Percentiles rank a stretch among this genome's conserved stretches.
These are phyloP conservation scores for Xyrichtys novacula DNA, from an alignment of 2,797 vertebrate species.

Conservation along the genomic window DNA sequence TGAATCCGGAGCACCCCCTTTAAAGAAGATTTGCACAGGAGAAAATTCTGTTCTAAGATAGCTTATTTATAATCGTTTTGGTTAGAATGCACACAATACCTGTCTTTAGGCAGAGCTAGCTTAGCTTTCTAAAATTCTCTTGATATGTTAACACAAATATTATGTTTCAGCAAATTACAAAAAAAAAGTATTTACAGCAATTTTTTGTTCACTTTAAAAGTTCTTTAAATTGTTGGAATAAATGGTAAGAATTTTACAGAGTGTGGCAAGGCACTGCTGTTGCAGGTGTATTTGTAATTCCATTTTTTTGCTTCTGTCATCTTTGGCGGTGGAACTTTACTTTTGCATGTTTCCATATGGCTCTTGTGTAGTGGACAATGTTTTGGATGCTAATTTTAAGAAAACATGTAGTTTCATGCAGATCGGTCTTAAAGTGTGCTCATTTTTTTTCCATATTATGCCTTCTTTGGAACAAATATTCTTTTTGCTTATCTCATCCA, in stretches of 20 bases:
- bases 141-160: slow-evolving; percentile 54
- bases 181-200: slow-evolving; percentile 38
- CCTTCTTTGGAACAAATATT: slow-evolving; percentile 32
- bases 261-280: slow-evolving; percentile 20
- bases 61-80: slow-evolving; percentile 64
- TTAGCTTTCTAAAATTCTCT: slow-evolving; percentile 46
- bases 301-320: slow-evolving; percentile 30
- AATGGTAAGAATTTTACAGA: slow-evolving; percentile 17
- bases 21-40: slow-evolving; percentile 96
- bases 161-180: slow-evolving; percentile 48
- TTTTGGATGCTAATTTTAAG: too few relatives aligned
- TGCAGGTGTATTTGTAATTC: slow-evolving; percentile 30
- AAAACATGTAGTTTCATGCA: slow-evolving; percentile 47
- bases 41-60: slow-evolving; percentile 91
- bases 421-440: slow-evolving; percentile 57
- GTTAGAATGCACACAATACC: slow-evolving; percentile 54
- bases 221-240: slow-evolving; percentile 38
- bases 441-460: slow-evolving; percentile 39
- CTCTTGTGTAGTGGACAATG: slow-evolving; percentile 31
- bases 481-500: slow-evolving; percentile 43
- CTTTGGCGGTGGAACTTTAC: slow-evolving; percentile 29
- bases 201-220: slow-evolving; percentile 37
- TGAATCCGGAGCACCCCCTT: slow-evolving; percentile 89
- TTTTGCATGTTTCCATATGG: slow-evolving; percentile 61
- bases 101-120: slow-evolving; percentile 53